phyloP scores from a whole-genome alignment of 2,888 invertebrate genomes.

The Poecilobothrus nobilitatus region DNA sequence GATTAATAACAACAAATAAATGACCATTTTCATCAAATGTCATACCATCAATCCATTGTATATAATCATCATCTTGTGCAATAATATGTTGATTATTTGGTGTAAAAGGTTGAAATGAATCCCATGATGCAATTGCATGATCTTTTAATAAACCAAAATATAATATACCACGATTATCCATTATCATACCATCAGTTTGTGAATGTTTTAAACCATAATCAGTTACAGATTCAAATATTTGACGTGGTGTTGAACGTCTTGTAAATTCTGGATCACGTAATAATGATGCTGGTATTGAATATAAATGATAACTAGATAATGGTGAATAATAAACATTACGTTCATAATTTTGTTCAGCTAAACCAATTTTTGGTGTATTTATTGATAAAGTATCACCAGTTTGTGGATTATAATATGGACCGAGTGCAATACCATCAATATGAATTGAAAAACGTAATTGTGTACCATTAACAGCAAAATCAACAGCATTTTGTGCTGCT shows the following conservation, averaged over 20 bases:
- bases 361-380: constrained; percentile 23
- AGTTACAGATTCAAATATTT: constrained; percentile 42
- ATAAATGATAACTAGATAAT: constrained; percentile 58
- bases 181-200: constrained; percentile 66
- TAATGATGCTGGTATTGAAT: constrained; percentile 54
- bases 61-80: constrained; percentile 55
- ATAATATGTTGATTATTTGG: constrained; percentile 53
- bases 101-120: constrained; percentile 51
- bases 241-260: constrained; percentile 33
- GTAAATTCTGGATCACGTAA: constrained; percentile 50
- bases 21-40: constrained; percentile 56
- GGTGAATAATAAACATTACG: constrained; percentile 58
- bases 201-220: constrained; percentile 57
- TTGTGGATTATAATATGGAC: constrained; percentile 48
- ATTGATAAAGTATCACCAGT: constrained; percentile 24
- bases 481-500: constrained; percentile 50
- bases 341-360: constrained; percentile 28
- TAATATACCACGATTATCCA: constrained; percentile 60
- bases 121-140: constrained; percentile 63
- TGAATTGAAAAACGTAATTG: constrained; percentile 51
- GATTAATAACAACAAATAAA: constrained; percentile 59
- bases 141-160: constrained; percentile 62
- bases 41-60: constrained; percentile 64
- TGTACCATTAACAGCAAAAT: constrained; percentile 54
- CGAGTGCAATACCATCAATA: constrained; percentile 63